A percentile compares a stretch with the other conserved stretches of the same genome.
Conservation (phyloP, 2,113 vertebrate genomes). For the Rhombomys opimus region DNA sequence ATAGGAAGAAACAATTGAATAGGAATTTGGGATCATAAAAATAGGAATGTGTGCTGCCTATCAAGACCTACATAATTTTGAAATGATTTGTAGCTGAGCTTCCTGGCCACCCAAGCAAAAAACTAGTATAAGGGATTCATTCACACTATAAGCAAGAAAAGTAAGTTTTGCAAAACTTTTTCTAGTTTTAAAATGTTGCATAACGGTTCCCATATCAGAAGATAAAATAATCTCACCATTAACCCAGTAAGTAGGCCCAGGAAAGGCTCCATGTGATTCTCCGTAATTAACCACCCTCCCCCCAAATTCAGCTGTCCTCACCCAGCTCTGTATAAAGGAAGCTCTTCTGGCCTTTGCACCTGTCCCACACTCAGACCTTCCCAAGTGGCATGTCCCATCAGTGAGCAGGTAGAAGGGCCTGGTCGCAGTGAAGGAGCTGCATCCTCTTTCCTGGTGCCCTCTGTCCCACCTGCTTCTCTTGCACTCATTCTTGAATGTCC, state of each 20-base stretch:
- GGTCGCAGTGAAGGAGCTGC: background rate
- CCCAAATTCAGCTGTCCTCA: background rate
- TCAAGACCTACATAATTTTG: background rate
- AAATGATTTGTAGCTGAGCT: constrained; percentile 22
- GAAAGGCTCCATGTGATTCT: background rate
- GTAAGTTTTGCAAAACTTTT: background rate
- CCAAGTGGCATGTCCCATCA: background rate
- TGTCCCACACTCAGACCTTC: background rate
- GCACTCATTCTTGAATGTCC: constrained; percentile 5
- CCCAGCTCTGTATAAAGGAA: background rate
- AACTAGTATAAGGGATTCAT: background rate
- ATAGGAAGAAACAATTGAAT: background rate
- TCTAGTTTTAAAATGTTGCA: background rate
- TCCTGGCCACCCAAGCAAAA: constrained; percentile 30
- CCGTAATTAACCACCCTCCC: background rate
- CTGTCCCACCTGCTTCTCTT: background rate
- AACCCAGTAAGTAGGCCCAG: too few relatives aligned
- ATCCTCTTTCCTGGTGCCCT: background rate
- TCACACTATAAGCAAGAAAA: constrained; percentile 10
- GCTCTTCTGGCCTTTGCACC: background rate
- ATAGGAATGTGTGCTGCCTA: background rate
- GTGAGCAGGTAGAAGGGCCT: background rate
- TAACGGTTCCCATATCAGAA: background rate
- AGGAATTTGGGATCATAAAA: constrained; percentile 11
- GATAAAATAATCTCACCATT: background rate